phyloP scores from a whole-genome alignment of 2,113 vertebrate species.

The Gnathonemus longibarbis region DNA sequence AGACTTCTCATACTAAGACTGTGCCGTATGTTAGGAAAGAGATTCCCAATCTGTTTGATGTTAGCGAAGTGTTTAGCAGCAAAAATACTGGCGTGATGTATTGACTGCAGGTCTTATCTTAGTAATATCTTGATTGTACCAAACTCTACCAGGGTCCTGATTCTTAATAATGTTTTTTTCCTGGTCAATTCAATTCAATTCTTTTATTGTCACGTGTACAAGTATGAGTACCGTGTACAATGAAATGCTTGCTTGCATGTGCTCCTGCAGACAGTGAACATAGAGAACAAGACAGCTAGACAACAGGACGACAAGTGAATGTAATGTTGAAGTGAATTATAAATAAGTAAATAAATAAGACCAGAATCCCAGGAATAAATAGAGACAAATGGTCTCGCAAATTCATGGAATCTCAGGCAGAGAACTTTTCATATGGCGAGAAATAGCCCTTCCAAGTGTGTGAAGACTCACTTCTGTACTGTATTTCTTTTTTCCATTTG shows the following conservation, averaged over 20 bases:
- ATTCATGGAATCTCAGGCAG: not conserved
- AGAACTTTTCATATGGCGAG: not conserved
- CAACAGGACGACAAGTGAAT: no score
- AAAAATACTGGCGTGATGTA: not conserved
- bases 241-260: no score
- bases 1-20: not conserved
- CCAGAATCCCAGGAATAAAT: no score
- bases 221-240: no score
- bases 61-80: not conserved
- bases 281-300: no score
- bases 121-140: not conserved
- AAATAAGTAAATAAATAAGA: no score
- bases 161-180: not conserved
- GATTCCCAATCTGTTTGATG: constrained; percentile 4
- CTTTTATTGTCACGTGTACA: no score
- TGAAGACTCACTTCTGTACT: not conserved
- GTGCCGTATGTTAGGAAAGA: not conserved
- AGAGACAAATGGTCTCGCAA: not conserved
- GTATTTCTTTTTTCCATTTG: not conserved
- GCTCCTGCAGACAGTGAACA: no score
- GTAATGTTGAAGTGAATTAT: no score
- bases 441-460: not conserved
- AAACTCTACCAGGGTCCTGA: not conserved
- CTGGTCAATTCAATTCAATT: not conserved
- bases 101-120: not conserved